phyloP scores from a whole-genome alignment of 2,888 invertebrate genomes.

The Cantharis nigra region DNA sequence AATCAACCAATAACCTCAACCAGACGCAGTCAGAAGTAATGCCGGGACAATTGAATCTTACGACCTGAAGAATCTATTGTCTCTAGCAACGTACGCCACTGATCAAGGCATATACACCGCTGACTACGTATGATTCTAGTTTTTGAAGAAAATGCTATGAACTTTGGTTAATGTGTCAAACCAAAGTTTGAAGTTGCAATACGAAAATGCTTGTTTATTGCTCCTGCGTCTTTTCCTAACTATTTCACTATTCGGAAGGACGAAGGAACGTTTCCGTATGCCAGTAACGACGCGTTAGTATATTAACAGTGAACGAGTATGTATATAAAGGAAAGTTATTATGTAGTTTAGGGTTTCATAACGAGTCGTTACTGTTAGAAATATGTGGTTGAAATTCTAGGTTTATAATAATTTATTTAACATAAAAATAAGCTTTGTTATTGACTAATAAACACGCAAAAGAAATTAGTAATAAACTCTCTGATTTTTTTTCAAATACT shows the following conservation, averaged over 20 bases:
- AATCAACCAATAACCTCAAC: constrained; percentile 22
- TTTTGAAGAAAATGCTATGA: constrained; percentile 24
- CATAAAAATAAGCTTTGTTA: constrained; percentile 21
- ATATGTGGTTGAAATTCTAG: constrained; percentile 11
- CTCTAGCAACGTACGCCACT: constrained; percentile 40
- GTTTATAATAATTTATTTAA: constrained; percentile 8
- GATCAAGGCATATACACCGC: constrained; percentile 43
- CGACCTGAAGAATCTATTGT: constrained; percentile 49
- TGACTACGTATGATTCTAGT: constrained; percentile 39
- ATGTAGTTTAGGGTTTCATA: constrained; percentile 16
- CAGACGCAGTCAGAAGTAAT: constrained; percentile 32
- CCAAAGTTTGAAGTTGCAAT: constrained; percentile 31
- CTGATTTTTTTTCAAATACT: constrained; percentile 40
- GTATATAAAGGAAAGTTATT: constrained; percentile 49
- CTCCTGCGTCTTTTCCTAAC: constrained; percentile 15
- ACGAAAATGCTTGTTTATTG: constrained; percentile 15
- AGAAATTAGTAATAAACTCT: constrained; percentile 41
- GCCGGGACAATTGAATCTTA: constrained; percentile 43
- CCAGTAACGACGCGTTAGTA: constrained; percentile 30
- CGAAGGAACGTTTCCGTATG: neutral
- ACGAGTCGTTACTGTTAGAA: constrained; percentile 5
- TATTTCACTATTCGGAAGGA: neutral
- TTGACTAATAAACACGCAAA: constrained; percentile 10
- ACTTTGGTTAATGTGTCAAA: constrained; percentile 43
- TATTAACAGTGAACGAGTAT: constrained; percentile 29